These are phyloP conservation scores for Hyalella azteca DNA, from an alignment of 2,888 invertebrate genomes.

Conservation along the genomic window DNA sequence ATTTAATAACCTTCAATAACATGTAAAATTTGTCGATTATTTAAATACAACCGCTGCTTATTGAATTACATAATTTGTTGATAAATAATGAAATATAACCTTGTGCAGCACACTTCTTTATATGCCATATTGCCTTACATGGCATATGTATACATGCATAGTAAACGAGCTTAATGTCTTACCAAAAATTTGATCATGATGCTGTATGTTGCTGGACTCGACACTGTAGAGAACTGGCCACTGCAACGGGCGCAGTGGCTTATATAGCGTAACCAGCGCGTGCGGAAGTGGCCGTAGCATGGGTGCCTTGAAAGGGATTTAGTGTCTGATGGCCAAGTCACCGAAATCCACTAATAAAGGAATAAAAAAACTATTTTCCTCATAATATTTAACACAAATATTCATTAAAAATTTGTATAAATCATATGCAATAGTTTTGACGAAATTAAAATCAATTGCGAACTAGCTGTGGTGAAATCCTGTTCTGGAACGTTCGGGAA, in stretches of 20 bases:
- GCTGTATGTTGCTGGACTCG: conserved; percentile 11
- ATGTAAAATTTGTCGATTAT: not conserved
- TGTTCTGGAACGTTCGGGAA: too few relatives aligned
- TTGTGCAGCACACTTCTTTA: not conserved
- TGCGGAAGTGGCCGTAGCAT: conserved; percentile 24
- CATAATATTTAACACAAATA: too few relatives aligned
- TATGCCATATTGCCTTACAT: not conserved
- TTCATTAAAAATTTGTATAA: too few relatives aligned
- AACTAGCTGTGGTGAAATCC: too few relatives aligned
- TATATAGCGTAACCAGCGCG: not conserved
- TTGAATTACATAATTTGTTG: not conserved
- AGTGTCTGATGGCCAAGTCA: too few relatives aligned
- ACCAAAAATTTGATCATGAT: conserved; percentile 30
- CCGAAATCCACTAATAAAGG: too few relatives aligned
- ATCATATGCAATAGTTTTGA: too few relatives aligned
- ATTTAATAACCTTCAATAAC: not conserved
- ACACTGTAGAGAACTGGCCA: conserved; percentile 21
- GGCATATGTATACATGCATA: not conserved
- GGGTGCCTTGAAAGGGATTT: too few relatives aligned
- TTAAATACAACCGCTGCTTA: not conserved
- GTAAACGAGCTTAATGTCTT: not conserved
- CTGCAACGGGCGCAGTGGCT: not conserved
- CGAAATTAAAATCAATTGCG: too few relatives aligned
- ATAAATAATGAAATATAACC: not conserved
- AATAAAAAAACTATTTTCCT: too few relatives aligned